phyloP scores from a whole-genome alignment of 2,113 vertebrate species.

The Hyaena hyaena region DNA sequence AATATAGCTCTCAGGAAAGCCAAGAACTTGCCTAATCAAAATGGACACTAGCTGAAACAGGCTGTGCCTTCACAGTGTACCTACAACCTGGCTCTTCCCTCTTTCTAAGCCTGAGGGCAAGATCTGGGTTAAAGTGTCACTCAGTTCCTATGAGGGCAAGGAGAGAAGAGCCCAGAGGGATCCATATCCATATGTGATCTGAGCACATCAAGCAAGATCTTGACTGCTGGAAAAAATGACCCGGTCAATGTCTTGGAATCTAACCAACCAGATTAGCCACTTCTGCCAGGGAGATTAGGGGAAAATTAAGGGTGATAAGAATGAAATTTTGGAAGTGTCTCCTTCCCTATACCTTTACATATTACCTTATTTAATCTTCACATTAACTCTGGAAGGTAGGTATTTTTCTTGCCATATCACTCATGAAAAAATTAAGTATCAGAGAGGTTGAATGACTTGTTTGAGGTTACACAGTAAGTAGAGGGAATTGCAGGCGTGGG shows the following conservation, averaged over 20 bases:
- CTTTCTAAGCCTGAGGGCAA: not conserved
- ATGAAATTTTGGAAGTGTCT: not conserved
- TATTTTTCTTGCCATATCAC: conserved; percentile 20
- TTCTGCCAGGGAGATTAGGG: not conserved
- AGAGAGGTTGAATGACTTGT: not conserved
- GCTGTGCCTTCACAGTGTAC: not conserved
- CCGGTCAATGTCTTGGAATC: not conserved
- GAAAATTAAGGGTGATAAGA: not conserved
- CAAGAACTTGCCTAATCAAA: not conserved
- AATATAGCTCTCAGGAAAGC: not conserved
- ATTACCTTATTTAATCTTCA: conserved; percentile 4
- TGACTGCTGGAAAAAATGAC: not conserved
- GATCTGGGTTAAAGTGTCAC: not conserved
- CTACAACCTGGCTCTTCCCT: not conserved
- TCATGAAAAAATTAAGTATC: conserved; percentile 31
- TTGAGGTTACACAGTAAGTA: not conserved
- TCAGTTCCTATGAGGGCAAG: not conserved
- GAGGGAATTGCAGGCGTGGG: not conserved
- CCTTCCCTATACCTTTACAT: not conserved
- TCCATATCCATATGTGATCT: not conserved
- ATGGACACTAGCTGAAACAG: not conserved
- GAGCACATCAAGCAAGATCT: fast-evolving
- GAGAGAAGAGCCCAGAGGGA: not conserved
- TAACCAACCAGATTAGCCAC: not conserved
- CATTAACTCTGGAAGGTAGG: not conserved